Evolutionary conservation across 2,113 vertebrate genomes (phyloP).

Genomic region (cat (Felis catus)): F.catus_Fca126_mat1.0 CM031414.1:120959001-120959500

Average conservation of each 20-base stretch:
- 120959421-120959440: slow-evolving; percentile 13
- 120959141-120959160: not conserved
- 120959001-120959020: slow-evolving; percentile 27
- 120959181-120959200: not conserved
- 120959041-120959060: not conserved
- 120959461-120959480: not conserved
- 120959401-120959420: slow-evolving; percentile 14
- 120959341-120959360: not conserved
- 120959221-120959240: not conserved
- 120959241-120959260: not conserved
- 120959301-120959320: not conserved
- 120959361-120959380: not conserved
- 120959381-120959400: not conserved
- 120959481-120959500: not conserved
- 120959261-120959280: not conserved
- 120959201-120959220: not conserved
- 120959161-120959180: not conserved
- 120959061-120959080: not conserved
- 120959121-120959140: not conserved
- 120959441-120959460: not conserved
- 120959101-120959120: not conserved
- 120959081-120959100: not conserved
- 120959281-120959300: not conserved
- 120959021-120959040: not conserved
- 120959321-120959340: not conserved